Evolutionary conservation across 1,140 invertebrate species (phyloP), one percentile per base, ranked within the genome.

Genomic region (Panulirus ornatus): DNA sequence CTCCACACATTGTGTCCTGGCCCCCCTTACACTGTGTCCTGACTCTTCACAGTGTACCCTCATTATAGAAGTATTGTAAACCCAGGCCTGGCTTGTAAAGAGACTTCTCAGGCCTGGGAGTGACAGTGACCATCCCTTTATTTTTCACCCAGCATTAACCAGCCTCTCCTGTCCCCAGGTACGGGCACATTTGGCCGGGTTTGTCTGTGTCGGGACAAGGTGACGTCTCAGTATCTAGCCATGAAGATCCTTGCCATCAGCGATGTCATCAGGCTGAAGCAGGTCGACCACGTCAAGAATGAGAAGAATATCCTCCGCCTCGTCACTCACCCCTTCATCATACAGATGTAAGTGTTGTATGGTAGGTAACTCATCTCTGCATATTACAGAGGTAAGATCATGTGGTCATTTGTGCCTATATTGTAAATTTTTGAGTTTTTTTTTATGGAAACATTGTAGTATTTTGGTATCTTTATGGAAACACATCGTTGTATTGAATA

Each of bases 121-220:
- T n/a, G n/a, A n/a, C n/a, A n/a, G n/a, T n/a, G n/a, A n/a, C n/a
- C n/a, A n/a, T n/a, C n/a, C n/a, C n/a, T n/a, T n/a, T n/a, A n/a
- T n/a, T n/a, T n/a, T n/a, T n/a, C n/a, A n/a, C n/a, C n/a, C n/a
- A n/a, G n/a, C n/a, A n/a, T n/a, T n/a, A n/a, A n/a, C n/a, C n/a
- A n/a, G n/a, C n/a, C 30, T 71, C 27, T 30, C 47, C 40, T 38
- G n/a, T 71, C 22, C 22, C 2, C 91, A 92, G 98, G 98, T 84
- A 99, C 98, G 11, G 98, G 98, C 78, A 99, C 98, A 36, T 99
- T 99, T 94, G 98, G 98, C 11, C 95, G 98, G 63, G 98, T 99
- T 8, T 96, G 97, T 44, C 94, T 99, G 40, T 97, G 97, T 93
- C 95, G 96, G 88, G 96, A 98, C 93, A 97, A 96, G 93, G 94